phyloP scores from a whole-genome alignment of 2,888 invertebrate species.

The Chesias legatella region DNA sequence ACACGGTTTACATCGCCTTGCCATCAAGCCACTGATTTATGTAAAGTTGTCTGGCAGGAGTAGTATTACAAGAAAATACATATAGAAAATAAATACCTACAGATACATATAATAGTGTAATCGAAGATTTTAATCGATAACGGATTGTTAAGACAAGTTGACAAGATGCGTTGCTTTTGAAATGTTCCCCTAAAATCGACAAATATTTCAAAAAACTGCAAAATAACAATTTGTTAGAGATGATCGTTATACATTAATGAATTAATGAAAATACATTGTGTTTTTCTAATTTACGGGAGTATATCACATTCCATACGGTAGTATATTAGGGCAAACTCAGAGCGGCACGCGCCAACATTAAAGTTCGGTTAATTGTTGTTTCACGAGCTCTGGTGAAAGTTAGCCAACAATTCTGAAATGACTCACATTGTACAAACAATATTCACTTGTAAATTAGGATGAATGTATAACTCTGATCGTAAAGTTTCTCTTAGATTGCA shows the following conservation, averaged over 20 bases:
- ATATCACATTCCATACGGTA: neutral
- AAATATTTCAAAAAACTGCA: no score
- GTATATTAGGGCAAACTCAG: slow-evolving; percentile 10
- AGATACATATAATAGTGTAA: no score
- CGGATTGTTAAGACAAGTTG: no score
- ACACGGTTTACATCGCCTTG: slow-evolving; percentile 27
- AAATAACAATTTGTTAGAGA: no score
- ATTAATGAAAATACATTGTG: no score
- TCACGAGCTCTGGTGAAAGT: slow-evolving; percentile 69
- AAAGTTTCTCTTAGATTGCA: slow-evolving; percentile 41
- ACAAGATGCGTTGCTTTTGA: no score
- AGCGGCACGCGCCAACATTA: slow-evolving; percentile 40
- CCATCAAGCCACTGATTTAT: slow-evolving; percentile 15
- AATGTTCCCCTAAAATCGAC: no score
- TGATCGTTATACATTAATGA: no score
- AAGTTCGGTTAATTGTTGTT: slow-evolving; percentile 53
- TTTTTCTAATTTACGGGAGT: no score
- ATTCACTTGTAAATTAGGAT: slow-evolving; percentile 69
- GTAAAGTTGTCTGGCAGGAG: slow-evolving; percentile 6
- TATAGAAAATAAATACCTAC: no score
- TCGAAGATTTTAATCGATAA: no score
- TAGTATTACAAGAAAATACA: neutral
- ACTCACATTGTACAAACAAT: slow-evolving; percentile 69
- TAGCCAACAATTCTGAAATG: slow-evolving; percentile 60
- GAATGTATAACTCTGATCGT: slow-evolving; percentile 37